Evolutionary conservation across 37 sponge, comb jelly and placozoan species (phyloP), one percentile per base, ranked within the genome.

Genomic region (Haliclona indistincta): DNA sequence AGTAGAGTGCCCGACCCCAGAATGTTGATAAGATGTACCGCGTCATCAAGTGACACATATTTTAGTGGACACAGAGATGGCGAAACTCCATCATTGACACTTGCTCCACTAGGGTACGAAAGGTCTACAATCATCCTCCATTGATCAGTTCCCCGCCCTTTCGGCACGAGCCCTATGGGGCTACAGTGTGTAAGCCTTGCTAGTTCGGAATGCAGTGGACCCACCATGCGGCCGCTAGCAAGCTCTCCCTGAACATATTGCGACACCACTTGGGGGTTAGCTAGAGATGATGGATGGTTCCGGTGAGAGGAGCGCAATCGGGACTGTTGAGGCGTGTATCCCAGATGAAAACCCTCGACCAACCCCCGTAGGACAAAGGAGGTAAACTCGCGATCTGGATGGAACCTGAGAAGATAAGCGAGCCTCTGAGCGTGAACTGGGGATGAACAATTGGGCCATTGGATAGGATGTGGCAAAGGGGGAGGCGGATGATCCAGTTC

Each of bases 91-190:
- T 72, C 74, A 8, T 81, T 81, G 43, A 81, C 82, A 64, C 82
- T 81, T 3, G 15, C 1, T 5, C 54, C 54, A 0, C 29, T 38
- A 22, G 74, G 82, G 1, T 20, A 60, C 4, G 82, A 81, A 0
- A 81, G 74, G 54, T 81, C 75, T 51, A 76, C 66, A 10, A 81
- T 81, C 0, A 81, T 52, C 13, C 84, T 25, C 76, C 77, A 83
- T 36, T 69, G 66, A 22, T 56, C 70, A 8, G 53, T 70, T 2
- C 20, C 5, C 33, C 33, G 32, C 17, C 15, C 52, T 38, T 80
- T 80, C 30, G 81, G 72, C 28, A 70, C 35, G 11, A 80, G 72
- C 5, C 51, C 72, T 25, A 80, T 26, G 0, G 51, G 15, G 60
- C 62, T 80, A 17, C 29, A 49, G 13, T 36, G 36, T 49, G 11